phyloP scores from a whole-genome alignment of 1,140 invertebrate genomes.

The Nasonia vitripennis region DNA sequence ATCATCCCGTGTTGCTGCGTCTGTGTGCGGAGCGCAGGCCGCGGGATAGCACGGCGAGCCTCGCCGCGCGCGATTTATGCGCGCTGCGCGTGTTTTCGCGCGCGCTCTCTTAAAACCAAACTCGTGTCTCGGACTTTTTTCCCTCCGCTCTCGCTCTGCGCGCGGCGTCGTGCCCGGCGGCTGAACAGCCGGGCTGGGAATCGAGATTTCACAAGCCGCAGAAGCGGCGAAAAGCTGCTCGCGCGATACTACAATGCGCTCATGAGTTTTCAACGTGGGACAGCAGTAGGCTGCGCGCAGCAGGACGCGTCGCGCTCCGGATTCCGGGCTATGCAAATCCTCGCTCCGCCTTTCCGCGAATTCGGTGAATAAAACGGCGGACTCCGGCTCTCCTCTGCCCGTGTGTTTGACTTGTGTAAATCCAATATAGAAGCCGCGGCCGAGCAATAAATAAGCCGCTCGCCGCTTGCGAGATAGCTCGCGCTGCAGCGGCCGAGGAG shows the following conservation, averaged over 20 bases:
- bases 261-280: too few species aligned
- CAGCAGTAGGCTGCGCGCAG: too few species aligned
- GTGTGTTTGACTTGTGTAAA: conserved; percentile 72
- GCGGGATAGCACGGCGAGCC: not conserved
- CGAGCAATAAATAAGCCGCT: conserved; percentile 68
- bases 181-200: too few species aligned
- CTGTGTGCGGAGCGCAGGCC: not conserved
- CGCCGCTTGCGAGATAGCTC: not conserved
- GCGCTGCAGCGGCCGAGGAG: not conserved
- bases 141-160: too few species aligned
- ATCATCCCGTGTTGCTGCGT: not conserved
- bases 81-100: not conserved
- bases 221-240: too few species aligned
- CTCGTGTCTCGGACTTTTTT: not conserved
- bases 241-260: too few species aligned
- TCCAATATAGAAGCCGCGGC: conserved; percentile 72
- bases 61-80: not conserved
- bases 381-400: not conserved
- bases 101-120: conserved; percentile 5
- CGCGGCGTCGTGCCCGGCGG: too few species aligned
- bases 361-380: not conserved
- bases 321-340: not conserved
- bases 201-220: too few species aligned
- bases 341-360: not conserved
- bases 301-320: not conserved